phyloP scores from a whole-genome alignment of 2,888 invertebrate genomes.

The Bellardia bayeri region DNA sequence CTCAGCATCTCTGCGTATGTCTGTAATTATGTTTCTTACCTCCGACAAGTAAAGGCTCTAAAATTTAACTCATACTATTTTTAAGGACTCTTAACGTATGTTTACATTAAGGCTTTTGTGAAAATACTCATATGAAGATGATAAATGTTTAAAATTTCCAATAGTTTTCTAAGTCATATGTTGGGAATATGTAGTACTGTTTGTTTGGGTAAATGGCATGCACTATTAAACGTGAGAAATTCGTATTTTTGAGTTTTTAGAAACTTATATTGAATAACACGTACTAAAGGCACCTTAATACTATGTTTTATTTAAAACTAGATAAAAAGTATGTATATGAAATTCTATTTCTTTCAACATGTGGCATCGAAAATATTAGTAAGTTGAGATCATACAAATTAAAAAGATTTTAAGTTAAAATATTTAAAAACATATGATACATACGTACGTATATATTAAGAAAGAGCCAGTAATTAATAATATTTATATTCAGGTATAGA shows the following conservation, averaged over 20 bases:
- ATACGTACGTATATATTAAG: no score
- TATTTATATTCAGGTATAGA: no score
- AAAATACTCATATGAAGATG: slow-evolving; percentile 15
- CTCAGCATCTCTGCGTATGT: slow-evolving; percentile 52
- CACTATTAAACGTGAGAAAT: slow-evolving; percentile 11
- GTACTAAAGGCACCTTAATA: background rate
- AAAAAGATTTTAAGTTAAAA: no score
- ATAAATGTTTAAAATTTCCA: slow-evolving; percentile 50
- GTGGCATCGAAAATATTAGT: background rate
- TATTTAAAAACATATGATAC: no score
- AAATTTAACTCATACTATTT: slow-evolving; percentile 74
- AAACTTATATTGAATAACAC: slow-evolving; percentile 1
- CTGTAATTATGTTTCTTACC: slow-evolving; percentile 52
- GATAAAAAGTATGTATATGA: no score
- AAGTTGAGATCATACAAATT: no score
- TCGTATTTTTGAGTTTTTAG: background rate
- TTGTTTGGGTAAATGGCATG: background rate
- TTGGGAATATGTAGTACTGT: slow-evolving; percentile 41
- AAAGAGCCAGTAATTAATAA: no score
- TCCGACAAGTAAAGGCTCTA: slow-evolving; percentile 77
- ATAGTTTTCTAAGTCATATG: slow-evolving; percentile 58
- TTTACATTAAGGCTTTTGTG: slow-evolving; percentile 20
- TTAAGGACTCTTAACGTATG: slow-evolving; percentile 6
- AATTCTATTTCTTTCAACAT: background rate
- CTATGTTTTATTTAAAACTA: no score